phyloP scores from a whole-genome alignment of 2,797 vertebrate genomes.

The Platalea minor region DNA sequence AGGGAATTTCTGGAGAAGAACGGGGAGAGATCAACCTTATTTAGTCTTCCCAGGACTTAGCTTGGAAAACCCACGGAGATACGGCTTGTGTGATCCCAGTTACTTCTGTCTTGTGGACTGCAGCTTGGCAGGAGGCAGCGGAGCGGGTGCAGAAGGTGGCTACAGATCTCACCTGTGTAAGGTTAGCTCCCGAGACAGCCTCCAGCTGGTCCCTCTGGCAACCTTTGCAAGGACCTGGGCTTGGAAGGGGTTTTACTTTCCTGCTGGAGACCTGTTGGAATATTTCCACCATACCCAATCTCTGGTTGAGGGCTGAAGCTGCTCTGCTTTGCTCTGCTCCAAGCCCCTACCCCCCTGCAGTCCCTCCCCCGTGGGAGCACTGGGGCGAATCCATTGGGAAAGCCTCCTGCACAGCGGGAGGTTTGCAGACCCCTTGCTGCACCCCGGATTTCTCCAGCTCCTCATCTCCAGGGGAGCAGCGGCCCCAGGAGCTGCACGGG shows the following conservation, averaged over 20 bases:
- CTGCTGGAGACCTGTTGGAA: background rate
- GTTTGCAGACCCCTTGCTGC: background rate
- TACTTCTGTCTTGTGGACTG: background rate
- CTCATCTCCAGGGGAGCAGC: background rate
- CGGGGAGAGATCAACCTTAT: background rate
- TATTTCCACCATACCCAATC: background rate
- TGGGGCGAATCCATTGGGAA: accelerated
- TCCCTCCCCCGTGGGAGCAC: accelerated
- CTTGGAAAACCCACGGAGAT: background rate
- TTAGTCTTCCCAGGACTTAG: background rate
- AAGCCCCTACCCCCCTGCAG: accelerated
- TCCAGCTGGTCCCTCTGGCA: background rate
- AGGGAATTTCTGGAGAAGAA: background rate
- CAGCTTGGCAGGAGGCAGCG: background rate
- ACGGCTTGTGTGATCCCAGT: accelerated
- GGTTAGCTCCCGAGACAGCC: background rate
- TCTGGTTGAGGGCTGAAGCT: background rate
- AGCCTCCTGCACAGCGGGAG: accelerated
- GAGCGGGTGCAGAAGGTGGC: background rate
- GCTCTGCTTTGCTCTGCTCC: background rate
- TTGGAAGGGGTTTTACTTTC: background rate
- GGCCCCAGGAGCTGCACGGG: background rate
- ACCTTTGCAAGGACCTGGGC: background rate
- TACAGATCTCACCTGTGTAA: accelerated
- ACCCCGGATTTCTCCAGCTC: background rate